Evolutionary conservation across 2,888 invertebrate species (phyloP).

Genomic region (Idaea biselata): DNA sequence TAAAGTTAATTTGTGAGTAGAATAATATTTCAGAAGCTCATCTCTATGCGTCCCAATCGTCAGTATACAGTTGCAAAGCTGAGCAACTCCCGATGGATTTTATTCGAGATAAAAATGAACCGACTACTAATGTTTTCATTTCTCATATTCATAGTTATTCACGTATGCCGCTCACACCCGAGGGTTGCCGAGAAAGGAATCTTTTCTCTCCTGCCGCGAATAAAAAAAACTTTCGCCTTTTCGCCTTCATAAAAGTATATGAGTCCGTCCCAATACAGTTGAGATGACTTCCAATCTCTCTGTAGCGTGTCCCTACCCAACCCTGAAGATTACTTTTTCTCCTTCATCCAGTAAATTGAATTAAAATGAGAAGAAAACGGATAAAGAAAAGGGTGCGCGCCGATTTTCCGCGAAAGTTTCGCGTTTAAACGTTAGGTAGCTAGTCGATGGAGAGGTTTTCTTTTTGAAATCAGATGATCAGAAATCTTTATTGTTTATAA

Average conservation of each 20-base stretch:
- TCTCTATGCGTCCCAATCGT: constrained; percentile 32
- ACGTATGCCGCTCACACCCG: constrained; percentile 58
- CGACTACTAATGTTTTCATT: constrained; percentile 58
- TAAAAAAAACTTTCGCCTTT: constrained; percentile 73
- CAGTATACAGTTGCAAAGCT: constrained; percentile 34
- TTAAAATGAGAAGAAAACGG: constrained; percentile 77
- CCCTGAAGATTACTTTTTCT: constrained; percentile 77
- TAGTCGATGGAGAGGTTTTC: not conserved
- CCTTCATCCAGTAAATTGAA: constrained; percentile 78
- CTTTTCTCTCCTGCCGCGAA: constrained; percentile 71
- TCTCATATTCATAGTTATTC: constrained; percentile 57
- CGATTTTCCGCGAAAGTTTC: constrained; percentile 67
- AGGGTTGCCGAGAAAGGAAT: constrained; percentile 59
- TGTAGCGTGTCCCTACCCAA: constrained; percentile 71
- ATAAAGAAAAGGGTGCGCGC: constrained; percentile 70
- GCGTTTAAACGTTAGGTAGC: constrained; percentile 47
- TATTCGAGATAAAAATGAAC: constrained; percentile 49
- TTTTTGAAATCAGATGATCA: not conserved
- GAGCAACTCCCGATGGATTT: constrained; percentile 43
- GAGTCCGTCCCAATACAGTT: constrained; percentile 77
- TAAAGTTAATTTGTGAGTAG: not conserved
- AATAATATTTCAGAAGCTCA: constrained; percentile 11
- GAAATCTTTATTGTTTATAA: too few relatives aligned
- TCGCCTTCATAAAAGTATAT: constrained; percentile 75
- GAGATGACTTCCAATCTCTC: constrained; percentile 78